Base-by-base conservation (phyloP, 2,113 vertebrate species). In the Bagarius yarrelli region DNA sequence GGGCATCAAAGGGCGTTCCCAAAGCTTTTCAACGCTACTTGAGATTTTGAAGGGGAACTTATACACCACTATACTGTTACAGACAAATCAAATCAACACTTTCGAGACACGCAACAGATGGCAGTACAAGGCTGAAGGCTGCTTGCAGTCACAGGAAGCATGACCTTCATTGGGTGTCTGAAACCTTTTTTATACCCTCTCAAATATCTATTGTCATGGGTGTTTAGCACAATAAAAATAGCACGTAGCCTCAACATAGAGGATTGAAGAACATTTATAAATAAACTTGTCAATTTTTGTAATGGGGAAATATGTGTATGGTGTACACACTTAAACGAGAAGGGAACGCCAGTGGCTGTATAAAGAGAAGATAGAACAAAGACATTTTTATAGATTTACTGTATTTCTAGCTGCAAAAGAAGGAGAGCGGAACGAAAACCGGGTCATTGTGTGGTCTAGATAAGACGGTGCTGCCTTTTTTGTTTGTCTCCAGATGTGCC, bases 371-470 rank as follows among this genome's bases (percentile, higher is more conserved):
- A 40, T 23, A 21, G 61, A 82, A 76, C 84, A 87, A 81, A 87
- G 67, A 71, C 67, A 89, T 69, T 85, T 87, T 79, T 86, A 59
- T 85, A 74, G 78, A 82, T 79, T 44, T 86, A 85, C 87, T 83
- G 27, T 70, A 79, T 85, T 52, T 57, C 77, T 76, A 84, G 63
- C 75, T 55, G 25, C 52, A 56, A 70, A 69, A 73, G 71, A 74
- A 78, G 70, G 50, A 82, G 63, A 69, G 72, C 84, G 63, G 12
- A 81, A 47, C 52, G 80, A 63, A 90, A 76, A 87, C 27, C 76
- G 86, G 90, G 89, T 91, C 87, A 88, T 76, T 81, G 78, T 81
- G 79, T 87, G 85, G 83, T 89, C 83, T 76, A 88, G 82, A 88
- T 90, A 81, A 85, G 87, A 85, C 74, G 13, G 1, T 56, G 83